Evolutionary conservation across 2,888 invertebrate genomes (phyloP), one percentile per base, ranked within the genome.

Genomic region (Shargacucullia verbasci): DNA sequence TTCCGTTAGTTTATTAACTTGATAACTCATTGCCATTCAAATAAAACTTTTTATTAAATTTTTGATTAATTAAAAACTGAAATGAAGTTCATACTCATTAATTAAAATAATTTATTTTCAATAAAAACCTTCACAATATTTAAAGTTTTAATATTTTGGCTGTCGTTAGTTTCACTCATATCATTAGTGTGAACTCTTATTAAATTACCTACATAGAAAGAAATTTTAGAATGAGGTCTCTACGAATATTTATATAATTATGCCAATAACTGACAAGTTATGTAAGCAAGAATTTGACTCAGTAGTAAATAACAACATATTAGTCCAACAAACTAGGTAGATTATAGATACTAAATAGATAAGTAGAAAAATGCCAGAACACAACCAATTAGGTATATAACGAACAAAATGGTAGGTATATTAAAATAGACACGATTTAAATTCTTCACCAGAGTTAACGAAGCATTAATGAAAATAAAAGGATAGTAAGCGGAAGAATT

Each of bases 381-480:
- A n/a, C n/a, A n/a, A n/a, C n/a, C n/a, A n/a, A n/a, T n/a, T n/a
- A n/a, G n/a, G 20, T 3, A 20, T 20, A 3, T 20, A 20, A 3
- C 20, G 20, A 20, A 20, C 4, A 20, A 20, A 20, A 20, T n/a
- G n/a, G n/a, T n/a, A n/a, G n/a, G 20, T 4, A 20, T 4, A 20
- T 20, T 11, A 0, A 25, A 47, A 49, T 43, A 50, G 57, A 55
- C 27, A 29, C 39, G 37, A 41, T 39, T 52, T 38, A 3, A 44
- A 55, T 65, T 54, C 43, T 48, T n/a, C n/a, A n/a, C n/a, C n/a
- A 31, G 35, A 27, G n/a, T 46, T 55, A 55, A 56, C 50, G 43
- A 64, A 68, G 49, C 37, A 59, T 56, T 62, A 58, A 68, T 56
- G 48, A 49, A 35, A 63, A 33, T 25, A 56, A 60, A 66, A 59